These are phyloP conservation scores for Ditylenchus weischeri DNA, from an alignment of 2,888 invertebrate genomes.

Conservation along the genomic window DNA sequence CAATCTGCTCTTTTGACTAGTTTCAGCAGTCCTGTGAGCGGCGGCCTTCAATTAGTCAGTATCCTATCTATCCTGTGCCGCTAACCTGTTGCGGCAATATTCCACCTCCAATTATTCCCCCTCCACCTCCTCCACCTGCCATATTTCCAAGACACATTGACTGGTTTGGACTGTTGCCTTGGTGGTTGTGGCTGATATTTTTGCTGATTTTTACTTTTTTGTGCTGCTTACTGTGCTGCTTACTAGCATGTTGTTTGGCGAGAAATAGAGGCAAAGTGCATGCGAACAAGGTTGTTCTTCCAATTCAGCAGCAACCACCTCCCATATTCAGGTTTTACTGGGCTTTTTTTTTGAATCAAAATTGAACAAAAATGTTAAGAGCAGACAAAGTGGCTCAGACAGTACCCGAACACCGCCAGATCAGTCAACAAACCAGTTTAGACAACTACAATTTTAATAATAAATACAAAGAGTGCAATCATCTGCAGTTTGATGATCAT, in stretches of 20 bases:
- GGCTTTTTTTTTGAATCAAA: too few relatives aligned
- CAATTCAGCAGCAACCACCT: neutral
- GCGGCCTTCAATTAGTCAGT: slow-evolving; percentile 23
- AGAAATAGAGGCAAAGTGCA: slow-evolving; percentile 5
- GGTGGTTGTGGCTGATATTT: slow-evolving; percentile 48
- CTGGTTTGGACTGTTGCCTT: neutral
- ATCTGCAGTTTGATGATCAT: neutral
- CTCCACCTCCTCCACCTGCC: slow-evolving; percentile 18
- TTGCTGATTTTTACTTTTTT: slow-evolving; percentile 22
- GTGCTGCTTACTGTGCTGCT: slow-evolving; percentile 38
- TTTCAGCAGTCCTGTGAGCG: slow-evolving; percentile 35
- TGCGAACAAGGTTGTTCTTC: neutral
- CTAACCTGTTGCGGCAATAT: slow-evolving; percentile 24
- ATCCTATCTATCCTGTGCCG: slow-evolving; percentile 28
- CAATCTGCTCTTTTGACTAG: neutral
- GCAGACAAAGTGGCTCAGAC: slow-evolving; percentile 30
- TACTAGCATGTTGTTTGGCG: slow-evolving; percentile 35
- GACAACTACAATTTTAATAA: slow-evolving; percentile 1
- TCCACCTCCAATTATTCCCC: slow-evolving; percentile 24
- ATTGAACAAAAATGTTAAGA: slow-evolving; percentile 7
- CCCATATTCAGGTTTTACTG: too few relatives aligned
- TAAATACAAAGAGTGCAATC: too few relatives aligned
- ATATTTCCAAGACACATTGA: neutral
- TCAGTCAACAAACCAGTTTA: slow-evolving; percentile 26
- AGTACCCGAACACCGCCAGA: slow-evolving; percentile 23